Evolutionary conservation across 2,888 invertebrate species (phyloP).

Genomic region (Ornithoptera alexandrae): DNA sequence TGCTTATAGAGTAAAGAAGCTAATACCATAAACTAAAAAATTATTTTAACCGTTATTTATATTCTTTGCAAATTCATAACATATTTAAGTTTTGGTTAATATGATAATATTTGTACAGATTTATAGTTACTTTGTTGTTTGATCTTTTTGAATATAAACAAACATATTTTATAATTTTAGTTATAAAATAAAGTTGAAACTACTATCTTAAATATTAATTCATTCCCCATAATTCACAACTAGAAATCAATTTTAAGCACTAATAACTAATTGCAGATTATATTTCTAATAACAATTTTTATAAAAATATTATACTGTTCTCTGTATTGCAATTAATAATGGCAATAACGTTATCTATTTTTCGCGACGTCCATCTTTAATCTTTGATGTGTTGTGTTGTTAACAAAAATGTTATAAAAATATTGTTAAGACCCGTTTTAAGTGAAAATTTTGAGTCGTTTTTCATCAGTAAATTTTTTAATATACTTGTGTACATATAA

Average conservation of each 20-base stretch:
- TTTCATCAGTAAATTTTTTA: constrained; percentile 39
- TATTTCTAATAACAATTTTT: background rate
- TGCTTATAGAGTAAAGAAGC: background rate
- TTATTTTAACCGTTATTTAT: too few relatives aligned
- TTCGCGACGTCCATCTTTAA: constrained; percentile 76
- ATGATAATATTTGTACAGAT: too few relatives aligned
- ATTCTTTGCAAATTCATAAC: too few relatives aligned
- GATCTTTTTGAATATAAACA: too few relatives aligned
- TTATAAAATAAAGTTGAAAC: too few relatives aligned
- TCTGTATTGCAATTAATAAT: constrained; percentile 16
- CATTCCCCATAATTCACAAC: too few relatives aligned
- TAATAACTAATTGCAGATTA: background rate
- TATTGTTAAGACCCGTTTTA: constrained; percentile 39
- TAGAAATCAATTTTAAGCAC: too few relatives aligned
- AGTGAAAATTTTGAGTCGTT: constrained; percentile 33
- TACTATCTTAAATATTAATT: too few relatives aligned
- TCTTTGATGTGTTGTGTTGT: constrained; percentile 77
- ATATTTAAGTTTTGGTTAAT: too few relatives aligned
- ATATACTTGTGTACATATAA: constrained; percentile 30
- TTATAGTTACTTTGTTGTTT: too few relatives aligned
- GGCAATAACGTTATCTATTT: constrained; percentile 67
- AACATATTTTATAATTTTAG: too few relatives aligned
- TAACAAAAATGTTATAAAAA: constrained; percentile 60
- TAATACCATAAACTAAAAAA: background rate
- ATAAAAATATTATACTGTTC: background rate